Conservation (phyloP, 2,797 vertebrate genomes). For the Cirrhinus molitorella region DNA sequence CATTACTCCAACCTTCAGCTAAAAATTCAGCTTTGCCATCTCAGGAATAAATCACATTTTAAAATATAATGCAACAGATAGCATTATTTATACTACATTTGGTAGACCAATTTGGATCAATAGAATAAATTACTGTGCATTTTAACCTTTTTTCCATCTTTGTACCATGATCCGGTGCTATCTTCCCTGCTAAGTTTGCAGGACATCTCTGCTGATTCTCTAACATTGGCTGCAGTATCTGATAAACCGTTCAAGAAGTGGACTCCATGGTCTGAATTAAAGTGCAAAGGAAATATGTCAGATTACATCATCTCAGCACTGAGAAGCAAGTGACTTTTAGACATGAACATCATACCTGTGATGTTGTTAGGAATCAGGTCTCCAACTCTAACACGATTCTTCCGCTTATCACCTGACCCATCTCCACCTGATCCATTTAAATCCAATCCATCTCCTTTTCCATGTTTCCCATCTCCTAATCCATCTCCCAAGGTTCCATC, state of each 20-base stretch:
- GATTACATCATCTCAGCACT: background rate
- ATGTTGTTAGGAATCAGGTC: constrained; percentile 66
- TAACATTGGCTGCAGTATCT: constrained; percentile 75
- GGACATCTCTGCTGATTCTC: constrained; percentile 77
- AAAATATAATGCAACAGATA: background rate
- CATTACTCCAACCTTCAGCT: background rate
- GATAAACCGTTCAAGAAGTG: constrained; percentile 82
- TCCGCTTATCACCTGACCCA: constrained; percentile 52
- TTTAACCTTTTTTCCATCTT: constrained; percentile 85
- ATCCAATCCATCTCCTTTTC: constrained; percentile 20
- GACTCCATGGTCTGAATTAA: constrained; percentile 68
- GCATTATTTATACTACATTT: background rate
- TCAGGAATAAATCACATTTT: background rate
- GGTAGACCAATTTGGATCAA: background rate
- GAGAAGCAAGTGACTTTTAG: background rate
- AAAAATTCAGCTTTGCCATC: background rate
- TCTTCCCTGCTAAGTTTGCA: constrained; percentile 83
- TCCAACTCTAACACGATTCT: constrained; percentile 61
- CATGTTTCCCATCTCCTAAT: constrained; percentile 42
- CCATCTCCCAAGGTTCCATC: background rate
- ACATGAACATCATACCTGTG: constrained; percentile 65
- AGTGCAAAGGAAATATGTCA: constrained; percentile 7
- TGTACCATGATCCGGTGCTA: constrained; percentile 84
- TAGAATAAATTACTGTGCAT: background rate
- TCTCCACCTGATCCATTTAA: constrained; percentile 43